These are phyloP conservation scores for Pseudonaja textilis DNA, from an alignment of 2,113 vertebrate genomes.

Conservation along the genomic window DNA sequence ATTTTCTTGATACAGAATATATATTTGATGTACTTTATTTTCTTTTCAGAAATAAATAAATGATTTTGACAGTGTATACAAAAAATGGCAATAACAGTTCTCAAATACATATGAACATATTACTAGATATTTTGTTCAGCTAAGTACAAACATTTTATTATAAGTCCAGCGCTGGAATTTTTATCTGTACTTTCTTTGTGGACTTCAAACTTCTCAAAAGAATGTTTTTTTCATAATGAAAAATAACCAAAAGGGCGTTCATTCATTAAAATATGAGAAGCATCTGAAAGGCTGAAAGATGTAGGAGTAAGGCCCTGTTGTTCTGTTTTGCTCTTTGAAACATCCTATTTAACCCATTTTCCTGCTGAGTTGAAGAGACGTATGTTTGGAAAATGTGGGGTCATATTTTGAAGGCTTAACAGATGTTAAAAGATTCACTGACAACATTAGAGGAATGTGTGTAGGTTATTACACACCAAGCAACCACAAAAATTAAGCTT, in stretches of 20 bases:
- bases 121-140: constrained; percentile 56
- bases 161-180: constrained; percentile 69
- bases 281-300: constrained; percentile 68
- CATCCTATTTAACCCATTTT: constrained; percentile 69
- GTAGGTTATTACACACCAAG: constrained; percentile 41
- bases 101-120: constrained; percentile 40
- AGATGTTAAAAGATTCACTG: constrained; percentile 10
- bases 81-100: not conserved
- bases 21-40: not conserved
- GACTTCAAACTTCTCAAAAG: constrained; percentile 70
- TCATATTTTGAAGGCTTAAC: not conserved
- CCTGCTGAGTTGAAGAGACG: constrained; percentile 22
- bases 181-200: constrained; percentile 76
- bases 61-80: not conserved
- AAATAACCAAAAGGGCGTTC: constrained; percentile 69
- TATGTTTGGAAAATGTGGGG: not conserved
- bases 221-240: constrained; percentile 64
- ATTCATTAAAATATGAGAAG: constrained; percentile 78
- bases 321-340: constrained; percentile 57
- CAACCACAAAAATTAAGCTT: not conserved
- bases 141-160: constrained; percentile 70
- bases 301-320: constrained; percentile 74
- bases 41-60: not conserved
- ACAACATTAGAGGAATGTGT: constrained; percentile 16
- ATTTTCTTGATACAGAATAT: not conserved